Evolutionary conservation across 2,888 invertebrate species (phyloP), one percentile per base, ranked within the genome.

Genomic region (Heliconius charithonia): DNA sequence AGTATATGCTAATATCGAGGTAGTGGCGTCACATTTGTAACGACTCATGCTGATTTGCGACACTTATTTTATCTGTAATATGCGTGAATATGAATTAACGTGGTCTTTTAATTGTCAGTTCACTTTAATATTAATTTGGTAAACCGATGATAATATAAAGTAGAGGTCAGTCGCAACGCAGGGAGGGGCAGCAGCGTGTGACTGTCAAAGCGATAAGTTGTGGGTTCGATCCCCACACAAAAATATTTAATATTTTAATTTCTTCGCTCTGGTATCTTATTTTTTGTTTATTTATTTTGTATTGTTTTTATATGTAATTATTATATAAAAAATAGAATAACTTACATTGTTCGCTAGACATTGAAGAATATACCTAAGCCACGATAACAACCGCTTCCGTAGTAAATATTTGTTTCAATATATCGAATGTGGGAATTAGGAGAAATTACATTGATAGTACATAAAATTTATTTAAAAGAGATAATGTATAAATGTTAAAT

Each of bases 361-460:
- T 45, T 73, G 66, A 77, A 41, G 69, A 73, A 76, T 56, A 51
- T 41, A 37, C 9, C 45, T 77, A 75, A 78, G 78, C 79, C 79
- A 71, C 74, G 84, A 84, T 85, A 84, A 81, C 73, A 76, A 78
- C 80, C 81, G 75, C 88, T 88, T 91, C 91, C 91, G 87, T 76
- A 79, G 85, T 83, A 85, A 90, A 90, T 89, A 90, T 91, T 90
- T 86, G 84, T 84, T 85, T 83, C 82, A 83, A 82, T 85, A 88
- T 85, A 66, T 86, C 81, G 86, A 89, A 85, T 89, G 91, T 92
- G 92, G 87, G 91, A 92, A 89, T 86, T 84, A 82, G 82, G 85
- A 70, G 84, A 83, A 86, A 63, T 74, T 85, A 82, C 80, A 82
- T 82, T 59, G 59, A 32, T 29, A 16, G 82, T 81, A 82, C 0